Evolutionary conservation across 2,797 vertebrate species (phyloP).

Genomic region (Rhinella marina): DNA sequence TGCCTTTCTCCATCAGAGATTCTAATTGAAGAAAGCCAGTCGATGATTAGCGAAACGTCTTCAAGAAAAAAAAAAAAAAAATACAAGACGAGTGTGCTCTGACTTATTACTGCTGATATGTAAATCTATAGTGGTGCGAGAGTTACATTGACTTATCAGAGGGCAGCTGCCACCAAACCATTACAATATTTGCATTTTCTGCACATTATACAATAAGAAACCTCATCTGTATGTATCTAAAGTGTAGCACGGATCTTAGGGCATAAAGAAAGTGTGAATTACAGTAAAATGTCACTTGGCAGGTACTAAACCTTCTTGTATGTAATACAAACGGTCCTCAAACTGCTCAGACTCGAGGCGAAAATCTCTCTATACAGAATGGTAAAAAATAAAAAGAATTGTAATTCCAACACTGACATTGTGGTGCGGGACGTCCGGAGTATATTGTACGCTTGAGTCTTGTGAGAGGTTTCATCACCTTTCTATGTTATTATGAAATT

Average conservation of each 20-base stretch:
- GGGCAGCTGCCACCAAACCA: too few relatives aligned
- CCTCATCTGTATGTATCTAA: not conserved
- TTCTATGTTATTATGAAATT: constrained; percentile 1
- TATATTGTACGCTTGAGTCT: too few relatives aligned
- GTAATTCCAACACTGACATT: not conserved
- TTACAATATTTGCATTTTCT: not conserved
- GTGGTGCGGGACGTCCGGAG: not conserved
- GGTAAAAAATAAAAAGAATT: not conserved
- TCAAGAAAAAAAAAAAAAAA: too few relatives aligned
- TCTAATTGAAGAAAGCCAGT: too few relatives aligned
- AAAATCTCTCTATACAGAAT: not conserved
- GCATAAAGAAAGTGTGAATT: not conserved
- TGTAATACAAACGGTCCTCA: not conserved
- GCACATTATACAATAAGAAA: not conserved
- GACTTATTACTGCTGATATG: not conserved
- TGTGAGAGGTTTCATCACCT: not conserved
- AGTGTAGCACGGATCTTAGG: not conserved
- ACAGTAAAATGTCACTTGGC: not conserved
- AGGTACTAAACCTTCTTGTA: not conserved
- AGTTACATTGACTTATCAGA: not conserved
- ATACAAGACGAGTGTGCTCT: too few relatives aligned
- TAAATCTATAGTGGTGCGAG: not conserved
- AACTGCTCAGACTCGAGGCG: not conserved
- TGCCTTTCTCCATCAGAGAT: too few relatives aligned
- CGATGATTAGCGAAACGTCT: too few relatives aligned